phyloP scores from a whole-genome alignment of 2,113 vertebrate species.

The Mesitornis unicolor region DNA sequence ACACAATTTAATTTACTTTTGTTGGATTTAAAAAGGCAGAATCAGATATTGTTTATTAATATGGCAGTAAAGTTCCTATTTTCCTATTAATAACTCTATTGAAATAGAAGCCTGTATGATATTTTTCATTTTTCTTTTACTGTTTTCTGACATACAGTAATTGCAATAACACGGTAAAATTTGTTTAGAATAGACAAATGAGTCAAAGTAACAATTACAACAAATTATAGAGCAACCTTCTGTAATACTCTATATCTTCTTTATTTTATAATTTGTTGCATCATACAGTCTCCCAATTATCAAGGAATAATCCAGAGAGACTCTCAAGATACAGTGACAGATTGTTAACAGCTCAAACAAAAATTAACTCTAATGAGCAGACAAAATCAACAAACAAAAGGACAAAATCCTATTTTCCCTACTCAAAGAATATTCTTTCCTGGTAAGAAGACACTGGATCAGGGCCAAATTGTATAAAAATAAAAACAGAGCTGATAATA shows the following conservation, averaged over 20 bases:
- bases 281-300: not conserved
- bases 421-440: not conserved
- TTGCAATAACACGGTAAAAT: not conserved
- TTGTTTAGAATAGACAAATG: not conserved
- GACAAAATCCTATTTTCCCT: not conserved
- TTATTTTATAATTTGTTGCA: not conserved
- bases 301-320: not conserved
- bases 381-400: not conserved
- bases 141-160: not conserved
- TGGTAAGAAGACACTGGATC: not conserved
- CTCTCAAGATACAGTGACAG: not conserved
- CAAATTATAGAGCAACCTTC: not conserved
- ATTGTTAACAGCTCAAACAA: slow-evolving; percentile 10
- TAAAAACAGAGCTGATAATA: not conserved
- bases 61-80: not conserved
- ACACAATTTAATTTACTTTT: slow-evolving; percentile 59
- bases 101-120: not conserved
- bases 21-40: slow-evolving; percentile 58
- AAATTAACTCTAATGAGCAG: slow-evolving; percentile 11
- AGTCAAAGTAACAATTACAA: not conserved
- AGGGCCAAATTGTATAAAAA: not conserved
- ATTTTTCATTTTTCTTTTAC: not conserved
- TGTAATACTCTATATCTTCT: not conserved
- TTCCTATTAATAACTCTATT: not conserved
- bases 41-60: not conserved